Base-by-base conservation (phyloP, 1,140 invertebrate species). In the Heliothis virescens region DNA sequence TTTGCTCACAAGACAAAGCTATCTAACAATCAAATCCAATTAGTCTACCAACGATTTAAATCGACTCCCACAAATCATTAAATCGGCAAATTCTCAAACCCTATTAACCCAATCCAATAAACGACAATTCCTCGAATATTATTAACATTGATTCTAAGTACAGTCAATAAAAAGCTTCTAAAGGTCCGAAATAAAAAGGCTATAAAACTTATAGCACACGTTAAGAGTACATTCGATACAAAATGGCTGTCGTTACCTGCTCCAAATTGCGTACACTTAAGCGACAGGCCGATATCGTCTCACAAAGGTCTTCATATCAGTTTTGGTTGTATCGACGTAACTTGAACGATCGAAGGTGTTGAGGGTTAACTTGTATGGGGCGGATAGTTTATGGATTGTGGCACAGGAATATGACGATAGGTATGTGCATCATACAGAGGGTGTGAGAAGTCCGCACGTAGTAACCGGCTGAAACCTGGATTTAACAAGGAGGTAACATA, bases 141-240 rank as follows among this genome's bases (percentile, higher is more conserved):
- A 63, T 53, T 55, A 63, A 63, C 60, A 76, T 63, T 76, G 60
- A 76, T 75, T 75, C 47, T 76, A 76, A 53, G 57, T 75, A 62
- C 60, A 29, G 29, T 18, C 47, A 16, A 16, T 29, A 62, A 47
- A 62, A 60, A 41, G 18, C 10, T 48, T 41, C 34, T 50, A 57
- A 63, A 65, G 47, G 47, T 29, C n/a, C 59, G 52, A 47, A 63
- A 73, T 79, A 79, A 83, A 83, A 78, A 50, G 41, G 65, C 71
- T 65, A 83, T 80, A 73, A 80, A 82, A 77, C 55, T 80, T 73
- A 65, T 57, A 83, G 82, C 16, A 62, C 57, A 78, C 65, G 59
- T 77, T 80, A 75, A 29, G 65, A 72, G 26, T 34, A 73, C 52
- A 79, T 73, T 77, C 73, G 73, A 82, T 79, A 76, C 78, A 63